Evolutionary conservation across 2,113 vertebrate species (phyloP).

Genomic region (Excalfactoria chinensis): DNA sequence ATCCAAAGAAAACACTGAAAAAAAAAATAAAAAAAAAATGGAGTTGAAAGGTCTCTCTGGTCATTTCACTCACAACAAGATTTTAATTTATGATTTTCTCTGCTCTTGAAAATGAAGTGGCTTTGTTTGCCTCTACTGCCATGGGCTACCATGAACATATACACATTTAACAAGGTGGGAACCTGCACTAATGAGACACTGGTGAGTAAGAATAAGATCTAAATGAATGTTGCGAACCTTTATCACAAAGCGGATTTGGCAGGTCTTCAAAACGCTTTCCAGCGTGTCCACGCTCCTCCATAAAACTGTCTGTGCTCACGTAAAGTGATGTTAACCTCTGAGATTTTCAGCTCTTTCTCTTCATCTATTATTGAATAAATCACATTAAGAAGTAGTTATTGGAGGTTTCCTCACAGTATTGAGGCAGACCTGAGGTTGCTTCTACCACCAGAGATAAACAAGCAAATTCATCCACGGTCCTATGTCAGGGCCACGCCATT

Average conservation of each 20-base stretch:
- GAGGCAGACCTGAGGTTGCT: neutral
- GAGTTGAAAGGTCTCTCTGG: neutral
- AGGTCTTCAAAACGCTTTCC: neutral
- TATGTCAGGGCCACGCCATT: neutral
- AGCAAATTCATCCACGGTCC: neutral
- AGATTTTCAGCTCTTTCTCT: neutral
- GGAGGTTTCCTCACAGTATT: neutral
- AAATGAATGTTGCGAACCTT: neutral
- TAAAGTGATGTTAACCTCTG: neutral
- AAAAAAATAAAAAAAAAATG: neutral
- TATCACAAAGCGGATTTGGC: neutral
- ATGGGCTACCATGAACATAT: fast-evolving
- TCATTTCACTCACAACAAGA: neutral
- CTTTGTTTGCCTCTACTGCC: neutral
- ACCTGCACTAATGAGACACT: neutral
- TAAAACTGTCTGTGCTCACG: neutral
- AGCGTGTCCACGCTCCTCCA: neutral
- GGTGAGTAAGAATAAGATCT: neutral
- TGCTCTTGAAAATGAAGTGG: neutral
- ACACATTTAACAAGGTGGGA: neutral
- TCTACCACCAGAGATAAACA: neutral
- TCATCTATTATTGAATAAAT: neutral
- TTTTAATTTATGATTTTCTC: neutral
- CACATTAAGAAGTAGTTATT: neutral
- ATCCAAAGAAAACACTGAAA: neutral